These are phyloP conservation scores for Phrynocephalus vlangalii DNA, from an alignment of 2,797 vertebrate genomes.

Conservation along the genomic window DNA sequence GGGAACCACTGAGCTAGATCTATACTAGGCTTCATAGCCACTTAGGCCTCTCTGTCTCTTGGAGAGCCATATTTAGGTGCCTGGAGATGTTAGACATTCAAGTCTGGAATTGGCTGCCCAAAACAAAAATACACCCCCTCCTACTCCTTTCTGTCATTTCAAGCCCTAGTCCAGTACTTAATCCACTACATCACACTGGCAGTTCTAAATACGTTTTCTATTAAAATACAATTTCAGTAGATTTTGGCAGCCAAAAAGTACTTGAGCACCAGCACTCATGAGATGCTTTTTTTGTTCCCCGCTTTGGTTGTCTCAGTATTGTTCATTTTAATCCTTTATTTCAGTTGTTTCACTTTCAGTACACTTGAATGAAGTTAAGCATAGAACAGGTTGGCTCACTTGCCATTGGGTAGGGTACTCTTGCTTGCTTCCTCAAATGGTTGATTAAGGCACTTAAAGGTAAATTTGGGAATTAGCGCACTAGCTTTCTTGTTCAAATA, in stretches of 20 bases:
- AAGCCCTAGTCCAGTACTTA: too few species aligned
- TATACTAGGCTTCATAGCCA: too few species aligned
- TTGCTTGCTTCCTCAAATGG: not conserved
- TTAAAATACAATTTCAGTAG: not conserved
- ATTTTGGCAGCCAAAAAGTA: not conserved
- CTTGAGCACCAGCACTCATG: not conserved
- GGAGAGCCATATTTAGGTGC: too few species aligned
- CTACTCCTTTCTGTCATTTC: too few species aligned
- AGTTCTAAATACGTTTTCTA: too few species aligned
- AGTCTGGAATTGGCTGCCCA: too few species aligned
- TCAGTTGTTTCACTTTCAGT: not conserved
- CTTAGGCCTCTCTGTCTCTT: too few species aligned
- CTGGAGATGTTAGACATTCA: too few species aligned
- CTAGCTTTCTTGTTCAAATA: not conserved
- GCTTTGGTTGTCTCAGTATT: not conserved
- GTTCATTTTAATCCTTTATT: not conserved
- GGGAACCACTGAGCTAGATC: too few species aligned
- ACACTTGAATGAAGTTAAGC: not conserved
- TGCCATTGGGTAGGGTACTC: too few species aligned
- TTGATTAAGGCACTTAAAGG: not conserved
- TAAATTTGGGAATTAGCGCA: not conserved
- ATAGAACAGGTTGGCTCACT: not conserved
- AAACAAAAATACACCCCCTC: too few species aligned
- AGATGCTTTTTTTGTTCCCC: not conserved
- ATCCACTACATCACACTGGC: too few species aligned